Evolutionary conservation across 2,797 vertebrate species (phyloP).

Genomic region (Heterohyrax brucei): DNA sequence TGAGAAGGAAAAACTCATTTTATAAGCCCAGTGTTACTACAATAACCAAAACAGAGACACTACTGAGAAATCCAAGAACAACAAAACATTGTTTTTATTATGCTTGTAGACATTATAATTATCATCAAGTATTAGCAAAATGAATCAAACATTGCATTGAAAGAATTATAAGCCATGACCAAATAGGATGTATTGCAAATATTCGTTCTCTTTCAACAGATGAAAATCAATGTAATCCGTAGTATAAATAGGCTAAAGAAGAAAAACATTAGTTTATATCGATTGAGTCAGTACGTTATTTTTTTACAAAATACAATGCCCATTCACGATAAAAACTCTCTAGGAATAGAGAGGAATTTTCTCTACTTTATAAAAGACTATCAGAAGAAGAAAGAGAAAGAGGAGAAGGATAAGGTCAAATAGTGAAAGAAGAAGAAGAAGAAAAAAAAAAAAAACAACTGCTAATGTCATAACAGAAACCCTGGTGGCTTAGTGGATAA

Average conservation of each 20-base stretch:
- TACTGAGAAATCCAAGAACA: too few relatives aligned
- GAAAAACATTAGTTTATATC: not conserved
- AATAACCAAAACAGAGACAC: not conserved
- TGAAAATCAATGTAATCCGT: not conserved
- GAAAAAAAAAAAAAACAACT: not conserved
- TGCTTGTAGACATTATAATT: not conserved
- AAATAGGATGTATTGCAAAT: not conserved
- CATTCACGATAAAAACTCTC: too few relatives aligned
- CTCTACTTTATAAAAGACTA: not conserved
- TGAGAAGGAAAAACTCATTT: not conserved
- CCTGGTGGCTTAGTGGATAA: too few relatives aligned
- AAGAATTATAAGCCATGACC: not conserved
- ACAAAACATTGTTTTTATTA: not conserved
- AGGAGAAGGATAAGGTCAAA: too few relatives aligned
- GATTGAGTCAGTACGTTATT: not conserved
- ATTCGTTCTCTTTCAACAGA: not conserved
- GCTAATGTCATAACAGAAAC: too few relatives aligned
- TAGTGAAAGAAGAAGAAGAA: too few relatives aligned
- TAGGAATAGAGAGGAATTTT: not conserved
- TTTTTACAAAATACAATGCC: too few relatives aligned
- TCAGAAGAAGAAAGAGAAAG: too few relatives aligned
- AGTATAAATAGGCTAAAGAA: not conserved
- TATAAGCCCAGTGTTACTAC: not conserved
- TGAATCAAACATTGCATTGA: not conserved
- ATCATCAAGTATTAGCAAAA: not conserved